Conservation (phyloP, 2,888 invertebrate genomes). For the Pycnomerus fuliginosus region DNA sequence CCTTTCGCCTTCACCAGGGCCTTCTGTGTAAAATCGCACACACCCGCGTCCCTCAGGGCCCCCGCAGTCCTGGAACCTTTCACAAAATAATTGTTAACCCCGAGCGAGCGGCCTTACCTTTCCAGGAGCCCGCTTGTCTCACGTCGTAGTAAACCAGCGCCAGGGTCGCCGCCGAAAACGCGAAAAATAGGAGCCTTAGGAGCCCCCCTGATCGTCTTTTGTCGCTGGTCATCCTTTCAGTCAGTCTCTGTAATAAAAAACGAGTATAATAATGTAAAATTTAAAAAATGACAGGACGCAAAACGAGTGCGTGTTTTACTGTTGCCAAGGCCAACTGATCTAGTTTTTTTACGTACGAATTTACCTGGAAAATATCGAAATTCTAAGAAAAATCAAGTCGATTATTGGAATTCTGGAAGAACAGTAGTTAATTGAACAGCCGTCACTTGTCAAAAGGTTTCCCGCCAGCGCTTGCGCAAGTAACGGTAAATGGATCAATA, state of each 20-base stretch:
- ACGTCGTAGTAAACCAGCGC: constrained; percentile 67
- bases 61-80: constrained; percentile 65
- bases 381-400: too few relatives aligned
- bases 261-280: constrained; percentile 2
- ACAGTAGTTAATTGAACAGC: too few relatives aligned
- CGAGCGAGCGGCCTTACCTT: too few relatives aligned
- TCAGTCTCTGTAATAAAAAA: constrained; percentile 48
- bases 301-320: too few relatives aligned
- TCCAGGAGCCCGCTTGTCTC: constrained; percentile 65
- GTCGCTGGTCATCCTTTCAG: constrained; percentile 50
- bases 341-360: too few relatives aligned
- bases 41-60: constrained; percentile 64
- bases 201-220: too few relatives aligned
- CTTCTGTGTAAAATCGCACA: constrained; percentile 63
- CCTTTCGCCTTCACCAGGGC: constrained; percentile 63
- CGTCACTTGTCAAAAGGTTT: too few relatives aligned
- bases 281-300: not conserved
- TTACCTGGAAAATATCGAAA: too few relatives aligned
- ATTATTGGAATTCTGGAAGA: too few relatives aligned
- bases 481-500: not conserved
- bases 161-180: constrained; percentile 49
- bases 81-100: constrained; percentile 9
- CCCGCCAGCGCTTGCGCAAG: not conserved
- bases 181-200: constrained; percentile 2
- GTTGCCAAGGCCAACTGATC: too few relatives aligned